Conservation (phyloP, 92 coral and sea anemone genomes). For the Porites rus region DNA sequence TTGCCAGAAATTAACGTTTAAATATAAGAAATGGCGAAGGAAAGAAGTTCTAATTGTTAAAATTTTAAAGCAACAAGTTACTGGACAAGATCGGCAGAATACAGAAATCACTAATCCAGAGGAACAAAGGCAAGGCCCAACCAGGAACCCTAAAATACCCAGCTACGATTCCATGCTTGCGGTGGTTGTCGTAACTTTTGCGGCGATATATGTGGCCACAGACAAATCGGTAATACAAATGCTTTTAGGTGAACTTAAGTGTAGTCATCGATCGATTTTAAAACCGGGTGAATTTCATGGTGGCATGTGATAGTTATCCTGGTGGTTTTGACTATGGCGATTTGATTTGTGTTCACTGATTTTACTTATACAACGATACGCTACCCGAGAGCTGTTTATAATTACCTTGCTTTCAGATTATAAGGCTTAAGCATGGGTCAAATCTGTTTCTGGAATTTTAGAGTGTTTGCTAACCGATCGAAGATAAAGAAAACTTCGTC, state of each 20-base stretch:
- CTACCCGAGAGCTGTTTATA: not conserved
- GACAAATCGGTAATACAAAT: constrained; percentile 42
- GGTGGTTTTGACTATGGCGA: not conserved
- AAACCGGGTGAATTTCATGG: constrained; percentile 29
- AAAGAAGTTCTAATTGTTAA: not conserved
- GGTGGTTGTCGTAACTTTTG: constrained; percentile 27
- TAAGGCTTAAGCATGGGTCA: not conserved
- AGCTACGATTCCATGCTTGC: constrained; percentile 39
- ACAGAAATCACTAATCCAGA: not conserved
- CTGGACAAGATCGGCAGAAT: not conserved
- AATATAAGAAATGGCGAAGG: constrained; percentile 11
- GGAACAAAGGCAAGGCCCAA: not conserved
- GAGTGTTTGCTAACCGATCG: not conserved
- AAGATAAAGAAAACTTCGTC: not conserved
- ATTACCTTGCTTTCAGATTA: not conserved
- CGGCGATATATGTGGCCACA: constrained; percentile 26
- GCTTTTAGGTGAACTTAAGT: constrained; percentile 4
- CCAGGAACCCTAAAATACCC: not conserved
- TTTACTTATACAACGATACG: not conserved
- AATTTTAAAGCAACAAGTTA: not conserved
- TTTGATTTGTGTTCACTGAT: not conserved
- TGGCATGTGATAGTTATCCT: constrained; percentile 7
- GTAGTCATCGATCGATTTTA: not conserved
- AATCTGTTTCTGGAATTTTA: not conserved
- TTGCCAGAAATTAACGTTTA: not conserved